A percentile compares a stretch with the other conserved stretches of the same genome.
phyloP scores from a whole-genome alignment of 2,797 vertebrate genomes.

The Petrocephalus sullivani region DNA sequence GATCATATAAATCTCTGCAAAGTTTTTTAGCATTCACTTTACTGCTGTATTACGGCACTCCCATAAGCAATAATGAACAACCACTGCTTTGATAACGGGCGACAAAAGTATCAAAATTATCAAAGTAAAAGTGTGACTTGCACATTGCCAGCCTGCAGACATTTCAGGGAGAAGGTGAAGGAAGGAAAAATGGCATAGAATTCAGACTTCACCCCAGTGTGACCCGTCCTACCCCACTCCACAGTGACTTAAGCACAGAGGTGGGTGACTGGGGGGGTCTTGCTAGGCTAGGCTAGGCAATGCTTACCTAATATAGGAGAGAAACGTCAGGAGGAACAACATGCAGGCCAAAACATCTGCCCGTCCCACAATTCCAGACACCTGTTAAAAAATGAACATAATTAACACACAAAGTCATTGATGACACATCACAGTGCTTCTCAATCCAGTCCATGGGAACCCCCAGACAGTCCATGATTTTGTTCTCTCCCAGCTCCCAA shows the following conservation, averaged over 20 bases:
- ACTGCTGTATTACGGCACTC: neutral
- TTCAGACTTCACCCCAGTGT: neutral
- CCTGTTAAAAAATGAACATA: constrained; percentile 56
- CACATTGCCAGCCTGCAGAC: neutral
- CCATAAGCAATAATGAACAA: constrained; percentile 2
- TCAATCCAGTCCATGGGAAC: neutral
- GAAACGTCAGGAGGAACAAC: constrained; percentile 88
- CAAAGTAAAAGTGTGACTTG: neutral
- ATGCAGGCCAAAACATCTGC: constrained; percentile 87
- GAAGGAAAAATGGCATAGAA: neutral
- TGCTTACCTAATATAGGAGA: constrained; percentile 70
- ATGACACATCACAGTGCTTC: neutral
- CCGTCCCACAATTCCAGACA: constrained; percentile 92
- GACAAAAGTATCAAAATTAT: neutral
- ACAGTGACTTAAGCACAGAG: neutral
- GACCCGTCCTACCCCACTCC: neutral
- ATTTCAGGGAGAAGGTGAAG: neutral
- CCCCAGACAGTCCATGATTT: neutral
- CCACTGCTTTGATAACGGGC: neutral
- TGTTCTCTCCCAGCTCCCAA: neutral
- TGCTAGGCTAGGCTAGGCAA: neutral
- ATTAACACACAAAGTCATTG: neutral
- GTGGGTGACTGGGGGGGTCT: neutral
- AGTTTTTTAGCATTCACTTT: neutral
- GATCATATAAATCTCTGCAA: neutral